phyloP scores from a whole-genome alignment of 2,113 vertebrate genomes.

The Trematomus loennbergii region DNA sequence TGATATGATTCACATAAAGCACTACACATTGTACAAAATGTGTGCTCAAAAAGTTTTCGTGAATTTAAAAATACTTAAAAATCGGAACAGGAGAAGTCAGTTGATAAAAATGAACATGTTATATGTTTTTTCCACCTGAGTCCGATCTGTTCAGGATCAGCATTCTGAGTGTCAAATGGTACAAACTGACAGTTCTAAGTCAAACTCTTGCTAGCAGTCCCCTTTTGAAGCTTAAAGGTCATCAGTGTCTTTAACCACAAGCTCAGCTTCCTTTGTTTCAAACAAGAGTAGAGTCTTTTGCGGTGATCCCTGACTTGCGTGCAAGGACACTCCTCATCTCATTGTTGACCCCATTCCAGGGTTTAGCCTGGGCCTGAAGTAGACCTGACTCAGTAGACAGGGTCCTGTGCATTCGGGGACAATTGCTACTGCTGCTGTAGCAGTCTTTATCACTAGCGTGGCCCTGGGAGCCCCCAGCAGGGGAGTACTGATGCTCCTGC shows the following conservation, averaged over 20 bases:
- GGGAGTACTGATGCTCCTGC: conserved; percentile 65
- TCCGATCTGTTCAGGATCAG: conserved; percentile 22
- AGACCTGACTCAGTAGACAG: conserved; percentile 81
- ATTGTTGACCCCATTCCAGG: conserved; percentile 87
- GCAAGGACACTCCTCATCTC: conserved; percentile 88
- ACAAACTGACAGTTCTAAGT: conserved; percentile 8
- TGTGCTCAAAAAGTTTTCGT: neutral
- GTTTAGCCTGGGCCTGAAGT: conserved; percentile 80
- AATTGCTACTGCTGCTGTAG: conserved; percentile 69
- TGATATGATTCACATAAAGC: conserved; percentile 33
- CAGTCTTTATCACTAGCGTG: conserved; percentile 68
- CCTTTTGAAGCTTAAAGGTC: neutral
- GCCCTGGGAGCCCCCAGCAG: conserved; percentile 62
- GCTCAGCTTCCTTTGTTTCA: conserved; percentile 70
- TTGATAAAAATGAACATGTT: neutral
- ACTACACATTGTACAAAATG: conserved; percentile 18
- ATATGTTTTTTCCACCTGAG: neutral
- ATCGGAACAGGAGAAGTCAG: conserved; percentile 19
- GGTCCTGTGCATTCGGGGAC: conserved; percentile 79
- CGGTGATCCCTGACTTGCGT: conserved; percentile 72
- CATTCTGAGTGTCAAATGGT: conserved; percentile 6
- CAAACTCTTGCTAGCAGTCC: conserved; percentile 5
- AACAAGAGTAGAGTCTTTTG: conserved; percentile 93
- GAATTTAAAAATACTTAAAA: neutral
- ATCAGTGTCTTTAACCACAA: conserved; percentile 1